Evolutionary conservation across 2,888 invertebrate species (phyloP), one percentile per base, ranked within the genome.

Genomic region (Epicampocera succincta): DNA sequence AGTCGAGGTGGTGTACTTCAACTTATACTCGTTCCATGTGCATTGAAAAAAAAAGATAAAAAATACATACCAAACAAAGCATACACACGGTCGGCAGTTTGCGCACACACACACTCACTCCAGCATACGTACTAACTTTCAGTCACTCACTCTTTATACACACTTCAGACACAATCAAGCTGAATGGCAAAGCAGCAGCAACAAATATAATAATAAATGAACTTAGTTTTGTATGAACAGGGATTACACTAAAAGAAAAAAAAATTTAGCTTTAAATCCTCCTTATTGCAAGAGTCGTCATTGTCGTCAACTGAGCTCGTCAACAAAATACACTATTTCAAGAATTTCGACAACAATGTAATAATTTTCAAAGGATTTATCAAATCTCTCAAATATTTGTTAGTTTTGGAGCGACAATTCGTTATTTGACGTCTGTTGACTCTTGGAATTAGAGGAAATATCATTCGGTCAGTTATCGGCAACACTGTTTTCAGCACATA

Each of bases 1-100:
- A 79, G 54, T 68, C 54, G 79, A 75, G 75, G 61, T 81, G 72
- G 81, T 77, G 68, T 77, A 77, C 77, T 77, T 81, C 73, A 81
- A 74, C 69, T 60, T 40, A 73, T 78, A 73, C 66, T 50, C 66
- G 78, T 78, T 78, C 72, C 69, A 76, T 76, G 69, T 76, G 61
- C 68, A 76, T 69, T 61, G 52, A 50, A 52, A 68, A 60, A 25
- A 66, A 17, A 52, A 60, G 42, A 50, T 50, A 54, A 12, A n/a
- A 40, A 54, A 52, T 29, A 13, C 17, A 58, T 19, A 38, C 46
- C 42, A 60, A 75, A 50, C 33, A 75, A 75, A 66, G 63, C 58
- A 75, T 11, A 66, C 66, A 58, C 29, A 54, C 75, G 63, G 25
- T 50, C 50, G 60, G 48, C 58, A 44, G 72, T 12, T 52, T 44